phyloP scores from a whole-genome alignment of 2,888 invertebrate species.

The Icerya purchasi region DNA sequence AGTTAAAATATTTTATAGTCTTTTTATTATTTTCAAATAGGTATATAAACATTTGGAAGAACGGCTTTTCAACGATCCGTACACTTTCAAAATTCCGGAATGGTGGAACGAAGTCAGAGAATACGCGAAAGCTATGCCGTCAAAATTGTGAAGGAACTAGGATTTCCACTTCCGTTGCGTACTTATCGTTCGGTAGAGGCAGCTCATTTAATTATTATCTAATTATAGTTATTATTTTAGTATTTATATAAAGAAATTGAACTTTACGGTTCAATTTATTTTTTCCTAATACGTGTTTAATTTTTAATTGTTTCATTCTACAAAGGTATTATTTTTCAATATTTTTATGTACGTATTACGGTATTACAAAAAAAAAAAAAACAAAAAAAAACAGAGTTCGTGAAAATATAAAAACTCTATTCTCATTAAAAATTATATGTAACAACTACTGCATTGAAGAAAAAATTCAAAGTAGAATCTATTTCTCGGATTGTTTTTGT shows the following conservation, averaged over 20 bases:
- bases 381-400: too few relatives aligned
- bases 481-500: too few relatives aligned
- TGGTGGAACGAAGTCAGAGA: conserved; percentile 49
- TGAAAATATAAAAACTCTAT: too few relatives aligned
- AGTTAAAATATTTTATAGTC: not conserved
- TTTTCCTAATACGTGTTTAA: not conserved
- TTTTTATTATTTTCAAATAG: conserved; percentile 27
- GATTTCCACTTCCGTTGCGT: not conserved
- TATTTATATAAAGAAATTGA: not conserved
- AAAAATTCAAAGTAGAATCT: too few relatives aligned
- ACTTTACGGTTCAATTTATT: not conserved
- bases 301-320: not conserved
- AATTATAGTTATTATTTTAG: not conserved
- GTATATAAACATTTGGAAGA: conserved; percentile 51
- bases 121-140: too few relatives aligned
- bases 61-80: conserved; percentile 38
- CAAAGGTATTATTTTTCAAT: too few relatives aligned
- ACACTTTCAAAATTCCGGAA: conserved; percentile 40
- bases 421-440: too few relatives aligned
- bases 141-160: not conserved
- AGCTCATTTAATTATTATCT: too few relatives aligned
- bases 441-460: too few relatives aligned
- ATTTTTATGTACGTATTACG: too few relatives aligned
- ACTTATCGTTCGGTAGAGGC: too few relatives aligned
- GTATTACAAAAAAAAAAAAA: too few relatives aligned